Conservation (phyloP, 2,797 vertebrate genomes). For the Bradypodion pumilum region DNA sequence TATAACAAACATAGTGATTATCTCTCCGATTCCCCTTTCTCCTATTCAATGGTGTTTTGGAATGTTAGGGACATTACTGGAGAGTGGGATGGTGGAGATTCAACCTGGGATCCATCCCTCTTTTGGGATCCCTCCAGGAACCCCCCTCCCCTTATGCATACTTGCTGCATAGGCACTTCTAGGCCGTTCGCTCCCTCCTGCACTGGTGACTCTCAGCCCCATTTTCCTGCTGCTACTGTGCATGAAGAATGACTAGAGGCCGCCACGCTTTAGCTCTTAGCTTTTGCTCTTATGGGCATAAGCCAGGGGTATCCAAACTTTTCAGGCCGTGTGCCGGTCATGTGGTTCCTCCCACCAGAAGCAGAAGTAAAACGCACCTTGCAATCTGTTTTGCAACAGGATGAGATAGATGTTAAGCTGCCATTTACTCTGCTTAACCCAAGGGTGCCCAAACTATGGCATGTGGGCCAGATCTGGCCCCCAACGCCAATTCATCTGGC, state of each 20-base stretch:
- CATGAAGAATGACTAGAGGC: not conserved
- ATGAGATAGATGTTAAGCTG: too few species aligned
- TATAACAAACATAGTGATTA: conserved; percentile 12
- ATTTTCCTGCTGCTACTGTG: not conserved
- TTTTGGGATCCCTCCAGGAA: not conserved
- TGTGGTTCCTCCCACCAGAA: too few species aligned
- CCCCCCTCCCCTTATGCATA: not conserved
- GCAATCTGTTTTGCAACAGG: too few species aligned
- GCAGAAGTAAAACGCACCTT: too few species aligned
- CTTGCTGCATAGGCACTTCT: not conserved
- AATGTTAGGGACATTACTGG: not conserved
- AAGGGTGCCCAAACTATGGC: too few species aligned
- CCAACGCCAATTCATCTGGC: too few species aligned
- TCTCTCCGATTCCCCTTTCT: not conserved
- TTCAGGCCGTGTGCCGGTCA: too few species aligned
- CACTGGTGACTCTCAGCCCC: not conserved
- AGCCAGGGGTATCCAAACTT: too few species aligned
- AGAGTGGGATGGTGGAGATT: not conserved
- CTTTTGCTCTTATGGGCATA: not conserved
- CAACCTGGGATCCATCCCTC: not conserved
- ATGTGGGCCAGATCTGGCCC: too few species aligned
- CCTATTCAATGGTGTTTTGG: not conserved
- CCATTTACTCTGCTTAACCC: too few species aligned
- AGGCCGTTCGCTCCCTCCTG: not conserved
- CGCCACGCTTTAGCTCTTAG: not conserved